These are phyloP conservation scores for Pagetopsis macropterus DNA, from an alignment of 2,797 vertebrate species.

Conservation along the genomic window DNA sequence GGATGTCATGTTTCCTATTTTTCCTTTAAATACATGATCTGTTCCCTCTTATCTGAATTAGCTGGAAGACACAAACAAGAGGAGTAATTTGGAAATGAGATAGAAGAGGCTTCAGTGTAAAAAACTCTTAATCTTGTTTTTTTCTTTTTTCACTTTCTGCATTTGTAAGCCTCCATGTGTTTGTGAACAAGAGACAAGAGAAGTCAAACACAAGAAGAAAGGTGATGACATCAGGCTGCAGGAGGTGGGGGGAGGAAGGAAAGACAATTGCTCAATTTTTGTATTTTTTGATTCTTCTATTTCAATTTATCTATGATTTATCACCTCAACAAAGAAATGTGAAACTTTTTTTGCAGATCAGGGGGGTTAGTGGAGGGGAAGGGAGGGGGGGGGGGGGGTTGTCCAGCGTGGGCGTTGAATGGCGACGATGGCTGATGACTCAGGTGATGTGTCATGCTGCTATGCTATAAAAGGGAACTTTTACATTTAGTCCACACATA, in stretches of 20 bases:
- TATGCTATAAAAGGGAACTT: slow-evolving; percentile 82
- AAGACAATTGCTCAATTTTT: slow-evolving; percentile 29
- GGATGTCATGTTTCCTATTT: not conserved
- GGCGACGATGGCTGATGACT: slow-evolving; percentile 76
- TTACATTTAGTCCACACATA: slow-evolving; percentile 79
- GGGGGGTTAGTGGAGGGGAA: not conserved
- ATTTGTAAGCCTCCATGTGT: not conserved
- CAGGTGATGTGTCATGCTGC: slow-evolving; percentile 83
- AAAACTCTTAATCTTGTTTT: not conserved
- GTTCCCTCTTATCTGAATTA: not conserved
- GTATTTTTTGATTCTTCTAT: slow-evolving; percentile 10
- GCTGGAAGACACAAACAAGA: not conserved
- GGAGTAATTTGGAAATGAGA: not conserved
- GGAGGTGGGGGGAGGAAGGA: not conserved
- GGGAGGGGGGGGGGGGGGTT: slow-evolving; percentile 11
- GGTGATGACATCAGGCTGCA: not conserved
- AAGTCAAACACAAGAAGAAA: not conserved
- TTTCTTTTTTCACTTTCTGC: not conserved
- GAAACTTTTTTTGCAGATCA: slow-evolving; percentile 21
- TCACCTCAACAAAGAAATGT: slow-evolving; percentile 38
- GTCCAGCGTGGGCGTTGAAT: slow-evolving; percentile 63
- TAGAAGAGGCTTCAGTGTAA: not conserved
- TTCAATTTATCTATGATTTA: slow-evolving; percentile 5
- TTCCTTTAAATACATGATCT: not conserved
- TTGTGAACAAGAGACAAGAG: not conserved